Evolutionary conservation across 2,888 invertebrate genomes (phyloP).

Genomic region (Pandemis corylana): DNA sequence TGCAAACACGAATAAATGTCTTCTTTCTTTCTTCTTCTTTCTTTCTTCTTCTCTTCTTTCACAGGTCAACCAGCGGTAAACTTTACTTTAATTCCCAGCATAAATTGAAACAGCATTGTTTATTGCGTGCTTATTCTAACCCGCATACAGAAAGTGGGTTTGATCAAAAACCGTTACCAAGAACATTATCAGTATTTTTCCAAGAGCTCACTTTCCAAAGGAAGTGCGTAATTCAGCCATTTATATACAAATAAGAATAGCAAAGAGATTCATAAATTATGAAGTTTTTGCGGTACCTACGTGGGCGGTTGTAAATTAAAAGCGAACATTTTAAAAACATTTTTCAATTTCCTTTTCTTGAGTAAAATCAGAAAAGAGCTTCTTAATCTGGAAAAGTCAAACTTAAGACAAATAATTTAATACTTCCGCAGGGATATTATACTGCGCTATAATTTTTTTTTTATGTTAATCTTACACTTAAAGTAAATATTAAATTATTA

Average conservation of each 20-base stretch:
- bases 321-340: background rate
- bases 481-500: background rate
- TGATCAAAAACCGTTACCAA: conserved; percentile 20
- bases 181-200: conserved; percentile 10
- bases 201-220: conserved; percentile 13
- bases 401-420: too few species aligned
- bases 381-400: background rate
- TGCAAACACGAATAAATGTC: too few species aligned
- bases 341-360: background rate
- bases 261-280: conserved; percentile 13
- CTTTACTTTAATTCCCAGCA: too few species aligned
- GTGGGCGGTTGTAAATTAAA: conserved; percentile 15
- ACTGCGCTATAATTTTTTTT: too few species aligned
- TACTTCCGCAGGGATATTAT: too few species aligned
- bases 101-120: too few species aligned
- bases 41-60: too few species aligned
- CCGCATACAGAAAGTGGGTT: conserved; percentile 18
- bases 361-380: background rate
- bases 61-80: too few species aligned
- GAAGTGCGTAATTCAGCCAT: conserved; percentile 9
- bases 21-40: too few species aligned
- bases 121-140: background rate
- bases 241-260: conserved; percentile 32
- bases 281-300: background rate
- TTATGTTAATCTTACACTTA: too few species aligned